Conservation (phyloP, 2,797 vertebrate species). For the Vespertilio murinus region DNA sequence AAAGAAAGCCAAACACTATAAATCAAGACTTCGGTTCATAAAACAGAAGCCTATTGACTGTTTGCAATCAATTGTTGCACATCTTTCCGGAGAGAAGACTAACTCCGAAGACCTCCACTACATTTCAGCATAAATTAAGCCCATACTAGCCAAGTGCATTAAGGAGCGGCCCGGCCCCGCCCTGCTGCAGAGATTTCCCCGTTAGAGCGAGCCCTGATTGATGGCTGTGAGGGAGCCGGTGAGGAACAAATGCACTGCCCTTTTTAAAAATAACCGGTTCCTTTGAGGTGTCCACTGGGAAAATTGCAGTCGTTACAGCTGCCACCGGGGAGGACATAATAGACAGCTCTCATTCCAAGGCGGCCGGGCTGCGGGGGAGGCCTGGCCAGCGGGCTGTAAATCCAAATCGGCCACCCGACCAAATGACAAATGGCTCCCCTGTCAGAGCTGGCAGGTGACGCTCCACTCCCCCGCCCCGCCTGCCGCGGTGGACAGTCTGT, state of each 20-base stretch:
- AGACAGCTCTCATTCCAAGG: constrained; percentile 66
- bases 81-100: constrained; percentile 51
- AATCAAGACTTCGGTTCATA: not conserved
- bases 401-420: constrained; percentile 45
- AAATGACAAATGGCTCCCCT: constrained; percentile 63
- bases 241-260: constrained; percentile 58
- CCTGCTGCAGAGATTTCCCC: constrained; percentile 48
- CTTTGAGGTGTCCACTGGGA: constrained; percentile 66
- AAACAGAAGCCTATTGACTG: not conserved
- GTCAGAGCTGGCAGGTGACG: constrained; percentile 12
- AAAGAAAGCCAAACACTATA: not conserved
- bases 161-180: constrained; percentile 33
- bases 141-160: constrained; percentile 63
- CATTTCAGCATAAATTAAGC: constrained; percentile 32
- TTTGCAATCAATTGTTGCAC: constrained; percentile 39
- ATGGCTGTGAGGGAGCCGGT: constrained; percentile 48
- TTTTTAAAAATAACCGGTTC: constrained; percentile 60
- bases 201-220: constrained; percentile 60
- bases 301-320: constrained; percentile 73
- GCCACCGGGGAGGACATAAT: constrained; percentile 39
- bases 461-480: not conserved
- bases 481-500: not conserved
- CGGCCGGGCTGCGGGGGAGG: not conserved
- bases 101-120: constrained; percentile 55
- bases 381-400: constrained; percentile 61